Evolutionary conservation across 1,140 invertebrate genomes (phyloP).

Genomic region (Zaprionus davidi): DNA sequence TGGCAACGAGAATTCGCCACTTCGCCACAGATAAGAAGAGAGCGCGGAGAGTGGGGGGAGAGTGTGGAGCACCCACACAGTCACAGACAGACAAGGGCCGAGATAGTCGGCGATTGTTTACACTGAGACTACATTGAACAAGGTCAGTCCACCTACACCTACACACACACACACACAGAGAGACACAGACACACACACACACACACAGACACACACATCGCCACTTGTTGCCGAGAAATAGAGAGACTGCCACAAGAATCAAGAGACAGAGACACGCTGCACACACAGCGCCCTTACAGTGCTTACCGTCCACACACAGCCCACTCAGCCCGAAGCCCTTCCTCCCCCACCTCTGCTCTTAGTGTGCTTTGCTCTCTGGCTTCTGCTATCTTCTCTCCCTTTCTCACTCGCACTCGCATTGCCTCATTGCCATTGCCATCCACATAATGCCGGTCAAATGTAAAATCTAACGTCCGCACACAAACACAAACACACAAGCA

Average conservation of each 20-base stretch:
- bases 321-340: background rate
- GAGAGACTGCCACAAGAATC: constrained; percentile 30
- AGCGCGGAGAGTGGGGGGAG: background rate
- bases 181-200: constrained; percentile 7
- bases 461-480: constrained; percentile 74
- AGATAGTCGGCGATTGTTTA: constrained; percentile 23
- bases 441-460: constrained; percentile 72
- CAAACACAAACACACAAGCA: constrained; percentile 18
- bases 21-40: constrained; percentile 20
- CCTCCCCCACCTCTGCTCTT: background rate
- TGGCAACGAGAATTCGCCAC: constrained; percentile 40
- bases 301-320: constrained; percentile 9
- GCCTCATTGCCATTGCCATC: constrained; percentile 22
- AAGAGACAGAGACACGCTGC: constrained; percentile 42
- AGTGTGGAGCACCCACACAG: background rate
- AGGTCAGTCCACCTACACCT: constrained; percentile 43
- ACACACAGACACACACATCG: constrained; percentile 31
- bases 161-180: background rate
- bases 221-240: constrained; percentile 68
- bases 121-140: constrained; percentile 43
- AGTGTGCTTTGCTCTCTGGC: background rate
- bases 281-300: constrained; percentile 34
- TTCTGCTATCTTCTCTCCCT: background rate
- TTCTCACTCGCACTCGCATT: background rate
- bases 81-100: background rate